Conservation (phyloP, 1,140 invertebrate species). For the Paraescarpia echinospica region DNA sequence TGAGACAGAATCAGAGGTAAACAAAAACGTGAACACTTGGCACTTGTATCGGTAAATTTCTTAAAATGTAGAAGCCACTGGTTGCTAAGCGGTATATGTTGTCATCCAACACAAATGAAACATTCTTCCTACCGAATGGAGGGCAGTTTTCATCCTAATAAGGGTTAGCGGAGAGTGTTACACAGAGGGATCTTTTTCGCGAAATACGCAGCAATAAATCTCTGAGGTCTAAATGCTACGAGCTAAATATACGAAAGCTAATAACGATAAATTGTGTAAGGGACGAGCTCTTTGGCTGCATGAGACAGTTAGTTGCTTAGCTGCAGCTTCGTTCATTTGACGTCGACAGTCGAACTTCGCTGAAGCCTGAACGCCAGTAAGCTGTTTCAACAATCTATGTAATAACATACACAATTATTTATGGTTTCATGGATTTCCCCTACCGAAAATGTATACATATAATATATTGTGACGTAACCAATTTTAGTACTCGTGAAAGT, state of each 20-base stretch:
- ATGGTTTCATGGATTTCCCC: background rate
- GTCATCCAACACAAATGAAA: background rate
- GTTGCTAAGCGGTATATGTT: background rate
- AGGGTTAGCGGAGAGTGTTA: background rate
- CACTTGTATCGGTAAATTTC: background rate
- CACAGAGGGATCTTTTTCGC: background rate
- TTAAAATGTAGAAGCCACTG: background rate
- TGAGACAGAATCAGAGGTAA: background rate
- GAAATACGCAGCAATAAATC: background rate
- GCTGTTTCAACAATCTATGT: background rate
- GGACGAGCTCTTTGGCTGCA: background rate
- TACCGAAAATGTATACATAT: background rate
- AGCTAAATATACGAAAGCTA: background rate
- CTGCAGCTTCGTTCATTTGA: background rate
- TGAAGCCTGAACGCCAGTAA: background rate
- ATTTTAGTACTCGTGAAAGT: background rate
- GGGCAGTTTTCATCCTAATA: background rate
- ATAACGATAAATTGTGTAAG: background rate
- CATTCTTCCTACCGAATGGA: background rate
- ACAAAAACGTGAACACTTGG: background rate
- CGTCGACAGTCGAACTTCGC: background rate
- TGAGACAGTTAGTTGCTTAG: background rate
- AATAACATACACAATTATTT: background rate
- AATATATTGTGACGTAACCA: background rate
- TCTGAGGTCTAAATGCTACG: background rate